Base-by-base conservation (phyloP, 2,888 invertebrate genomes). In the Cremastobaeus sp. region DNA sequence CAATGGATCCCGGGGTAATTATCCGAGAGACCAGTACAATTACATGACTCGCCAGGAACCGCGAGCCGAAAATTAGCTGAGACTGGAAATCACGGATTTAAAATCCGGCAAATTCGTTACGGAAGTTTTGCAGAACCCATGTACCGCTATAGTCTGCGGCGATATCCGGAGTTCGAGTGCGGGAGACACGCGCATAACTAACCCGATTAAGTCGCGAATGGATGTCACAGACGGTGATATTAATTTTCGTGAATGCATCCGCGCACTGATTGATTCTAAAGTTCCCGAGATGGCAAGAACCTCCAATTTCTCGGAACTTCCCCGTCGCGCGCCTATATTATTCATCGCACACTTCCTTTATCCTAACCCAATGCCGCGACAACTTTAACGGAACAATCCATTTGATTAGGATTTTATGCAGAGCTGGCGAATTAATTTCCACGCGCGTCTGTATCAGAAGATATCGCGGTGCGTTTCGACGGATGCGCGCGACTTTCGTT, bases 221-320 rank as follows among this genome's bases (percentile, higher is more conserved):
- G 77, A 81, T 84, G 82, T 84, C 82, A 79, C 79, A 77, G 83
- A 83, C 83, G 81, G 78, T 84, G 83, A 85, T 85, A 85, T 85
- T 85, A 84, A 85, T 85, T 84, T 83, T 86, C 85, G 78, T 83
- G 79, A 83, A 86, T 85, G 82, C 83, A 83, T 84, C 84, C 80
- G 80, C 71, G 80, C 82, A 81, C 83, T 85, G 85, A 85, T 86
- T 86, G 86, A 85, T 85, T 85, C 80, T 78, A 84, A 86, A 86
- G 82, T 86, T 86, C 81, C 80, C 77, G 18, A 54, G 75, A 71
- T 70, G 73, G 74, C 83, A 81, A 83, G 83, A 83, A 81, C 80
- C 82, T 83, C 78, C 75, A 57, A 73, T 76, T 55, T 71, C 65
- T 71, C 70, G 50, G 59, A 62, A 64, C 78, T 74, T 59, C 70